Evolutionary conservation across 1,140 invertebrate genomes (phyloP), one percentile per base, ranked within the genome.

Genomic region (Helicoverpa armigera): DNA sequence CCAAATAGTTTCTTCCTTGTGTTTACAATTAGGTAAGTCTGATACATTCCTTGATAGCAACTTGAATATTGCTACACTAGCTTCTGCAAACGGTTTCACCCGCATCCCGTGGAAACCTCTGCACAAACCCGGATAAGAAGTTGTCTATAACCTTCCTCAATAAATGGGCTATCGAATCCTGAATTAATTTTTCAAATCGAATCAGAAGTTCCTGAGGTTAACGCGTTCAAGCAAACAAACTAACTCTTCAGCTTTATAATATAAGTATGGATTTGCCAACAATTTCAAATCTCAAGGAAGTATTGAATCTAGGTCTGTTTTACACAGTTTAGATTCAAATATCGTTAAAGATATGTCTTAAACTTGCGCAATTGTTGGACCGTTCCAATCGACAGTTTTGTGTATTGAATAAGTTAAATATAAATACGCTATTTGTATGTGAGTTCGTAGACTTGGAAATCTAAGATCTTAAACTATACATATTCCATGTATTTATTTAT

Each of bases 1-100:
- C 56, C 43, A 65, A 48, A 65, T 65, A 35, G 18, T 23, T 65
- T 65, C 63, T 51, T 79, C 56, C 29, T 29, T 61, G 51, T 63
- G 48, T 65, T 2, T 14, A 65, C 35, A 65, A 65, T 65, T 65
- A 65, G 63, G 63, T 43, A 65, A 65, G n/a, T 12, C 31, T 3
- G 61, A 65, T 65, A 65, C 61, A 65, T 65, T 65, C 16, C 1
- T 65, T 65, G 63, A 48, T 48, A 65, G 31, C 35, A 43, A 31
- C 18, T 60, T 56, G n/a, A 43, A 43, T 43, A 43, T 43, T 43
- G 9, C 35, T 43, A 23, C 23, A 23, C 23, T 23, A 23, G 23
- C 23, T 23, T 23, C 2, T 23, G 23, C 23, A 0, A 23, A 2
- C 23, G 23, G 23, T 23, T 23, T 23, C 23, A 23, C 23, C 23